These are phyloP conservation scores for Oreochromis aureus DNA, from an alignment of 2,113 vertebrate species.

Conservation along the genomic window DNA sequence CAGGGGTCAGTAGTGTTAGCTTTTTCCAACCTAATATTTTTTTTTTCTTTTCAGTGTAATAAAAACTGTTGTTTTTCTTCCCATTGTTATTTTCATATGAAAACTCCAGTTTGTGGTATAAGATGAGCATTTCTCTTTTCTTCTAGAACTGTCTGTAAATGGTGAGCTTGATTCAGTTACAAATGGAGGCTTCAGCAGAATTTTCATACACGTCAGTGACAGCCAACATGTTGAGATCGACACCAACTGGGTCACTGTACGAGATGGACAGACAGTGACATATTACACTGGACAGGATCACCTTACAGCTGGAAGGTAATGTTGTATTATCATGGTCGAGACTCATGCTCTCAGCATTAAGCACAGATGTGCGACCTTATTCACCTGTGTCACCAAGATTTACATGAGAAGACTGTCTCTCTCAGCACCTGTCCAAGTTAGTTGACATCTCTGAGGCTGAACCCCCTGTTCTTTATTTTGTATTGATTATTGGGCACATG, in stretches of 20 bases:
- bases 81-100: neutral
- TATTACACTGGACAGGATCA: neutral
- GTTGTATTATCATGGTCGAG: neutral
- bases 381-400: neutral
- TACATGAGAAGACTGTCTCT: neutral
- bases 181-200: constrained; percentile 44
- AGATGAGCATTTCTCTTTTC: neutral
- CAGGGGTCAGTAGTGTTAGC: constrained; percentile 39
- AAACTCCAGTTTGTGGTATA: neutral
- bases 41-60: neutral
- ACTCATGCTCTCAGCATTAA: fast-evolving
- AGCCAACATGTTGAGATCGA: constrained; percentile 15
- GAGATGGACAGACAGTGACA: neutral
- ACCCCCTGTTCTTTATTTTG: neutral
- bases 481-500: neutral
- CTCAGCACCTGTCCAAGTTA: fast-evolving
- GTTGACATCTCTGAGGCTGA: neutral
- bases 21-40: neutral
- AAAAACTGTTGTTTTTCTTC: neutral
- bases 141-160: constrained; percentile 52
- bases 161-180: constrained; percentile 31
- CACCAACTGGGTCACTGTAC: neutral
- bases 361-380: neutral
- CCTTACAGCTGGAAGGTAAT: constrained; percentile 23
- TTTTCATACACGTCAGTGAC: constrained; percentile 29